phyloP scores from a whole-genome alignment of 2,888 invertebrate genomes.

The Eupithecia exiguata region DNA sequence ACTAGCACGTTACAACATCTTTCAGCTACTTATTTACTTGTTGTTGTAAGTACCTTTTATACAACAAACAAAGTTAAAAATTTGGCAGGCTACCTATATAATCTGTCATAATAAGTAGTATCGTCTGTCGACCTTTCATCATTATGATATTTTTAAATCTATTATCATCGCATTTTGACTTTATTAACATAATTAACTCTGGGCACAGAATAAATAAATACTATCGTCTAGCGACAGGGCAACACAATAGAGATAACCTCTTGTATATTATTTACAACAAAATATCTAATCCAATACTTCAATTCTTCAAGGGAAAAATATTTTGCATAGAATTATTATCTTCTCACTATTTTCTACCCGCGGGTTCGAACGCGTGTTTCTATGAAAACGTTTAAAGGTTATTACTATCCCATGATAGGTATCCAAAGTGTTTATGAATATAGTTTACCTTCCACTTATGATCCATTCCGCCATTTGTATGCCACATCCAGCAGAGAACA shows the following conservation, averaged over 20 bases:
- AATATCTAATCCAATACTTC: background rate
- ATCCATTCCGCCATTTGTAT: constrained; percentile 95
- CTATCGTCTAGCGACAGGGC: background rate
- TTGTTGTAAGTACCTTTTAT: no score
- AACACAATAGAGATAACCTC: background rate
- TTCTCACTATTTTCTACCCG: no score
- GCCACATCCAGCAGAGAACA: constrained; percentile 94
- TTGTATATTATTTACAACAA: background rate
- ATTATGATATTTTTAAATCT: background rate
- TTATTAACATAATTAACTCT: background rate
- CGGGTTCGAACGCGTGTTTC: no score
- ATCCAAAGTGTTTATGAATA: no score
- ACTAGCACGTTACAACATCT: no score
- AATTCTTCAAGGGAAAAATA: background rate
- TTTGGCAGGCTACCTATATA: background rate
- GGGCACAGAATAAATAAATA: background rate
- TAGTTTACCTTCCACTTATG: constrained; percentile 85
- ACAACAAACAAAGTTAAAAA: background rate
- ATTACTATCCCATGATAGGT: no score
- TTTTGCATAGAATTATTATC: background rate
- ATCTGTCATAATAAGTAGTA: background rate
- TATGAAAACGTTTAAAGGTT: no score
- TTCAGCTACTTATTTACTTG: no score
- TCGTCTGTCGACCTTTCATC: background rate
- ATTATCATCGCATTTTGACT: background rate